phyloP scores from a whole-genome alignment of 2,113 vertebrate species.

The Cryptotis parvus region DNA sequence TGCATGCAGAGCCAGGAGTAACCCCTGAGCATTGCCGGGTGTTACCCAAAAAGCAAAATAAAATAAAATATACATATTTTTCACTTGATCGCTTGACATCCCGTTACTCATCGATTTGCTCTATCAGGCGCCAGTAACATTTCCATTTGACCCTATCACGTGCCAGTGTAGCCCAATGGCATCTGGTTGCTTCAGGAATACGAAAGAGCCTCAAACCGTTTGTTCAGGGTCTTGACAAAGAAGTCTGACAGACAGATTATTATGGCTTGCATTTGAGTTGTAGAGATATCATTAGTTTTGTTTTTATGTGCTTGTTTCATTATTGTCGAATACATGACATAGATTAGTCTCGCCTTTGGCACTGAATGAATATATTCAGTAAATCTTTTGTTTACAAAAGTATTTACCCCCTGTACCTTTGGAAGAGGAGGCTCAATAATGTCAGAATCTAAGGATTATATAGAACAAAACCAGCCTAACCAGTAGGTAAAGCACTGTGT shows the following conservation, averaged over 20 bases:
- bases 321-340: conserved; percentile 13
- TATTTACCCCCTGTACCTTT: conserved; percentile 46
- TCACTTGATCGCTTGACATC: too few relatives aligned
- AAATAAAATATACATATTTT: too few relatives aligned
- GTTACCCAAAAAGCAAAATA: too few relatives aligned
- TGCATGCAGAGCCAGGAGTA: too few relatives aligned
- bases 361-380: conserved; percentile 41
- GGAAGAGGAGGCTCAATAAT: conserved; percentile 53
- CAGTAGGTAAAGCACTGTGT: conserved; percentile 43
- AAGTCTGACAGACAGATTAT: conserved; percentile 30
- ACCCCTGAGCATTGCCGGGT: too few relatives aligned
- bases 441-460: conserved; percentile 48
- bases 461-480: conserved; percentile 71
- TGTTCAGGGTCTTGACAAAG: too few relatives aligned
- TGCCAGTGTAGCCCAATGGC: too few relatives aligned
- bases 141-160: too few relatives aligned
- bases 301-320: conserved; percentile 46
- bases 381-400: conserved; percentile 64
- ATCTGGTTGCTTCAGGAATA: too few relatives aligned
- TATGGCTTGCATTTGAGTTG: conserved; percentile 1
- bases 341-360: conserved; percentile 38
- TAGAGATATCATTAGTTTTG: conserved; percentile 10
- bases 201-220: too few relatives aligned
- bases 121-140: too few relatives aligned
- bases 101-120: too few relatives aligned